Evolutionary conservation across 2,113 vertebrate species (phyloP).

Genomic region (Nesogale talazaci): DNA sequence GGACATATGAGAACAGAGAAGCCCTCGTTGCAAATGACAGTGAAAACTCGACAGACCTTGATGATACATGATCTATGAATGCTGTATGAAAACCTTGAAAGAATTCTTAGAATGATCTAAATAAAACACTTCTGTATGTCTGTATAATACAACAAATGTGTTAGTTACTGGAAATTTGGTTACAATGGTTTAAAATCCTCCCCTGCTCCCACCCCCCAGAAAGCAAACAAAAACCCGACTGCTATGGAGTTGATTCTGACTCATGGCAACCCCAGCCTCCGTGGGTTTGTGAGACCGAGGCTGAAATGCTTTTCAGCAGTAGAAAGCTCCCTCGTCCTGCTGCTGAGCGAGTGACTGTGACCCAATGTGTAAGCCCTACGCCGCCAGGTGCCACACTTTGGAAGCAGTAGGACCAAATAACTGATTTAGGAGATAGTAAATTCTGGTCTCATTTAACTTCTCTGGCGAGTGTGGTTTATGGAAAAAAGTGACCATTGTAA

Average conservation of each 20-base stretch:
- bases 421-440: not conserved
- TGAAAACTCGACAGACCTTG: slow-evolving; percentile 89
- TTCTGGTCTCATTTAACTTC: slow-evolving; percentile 30
- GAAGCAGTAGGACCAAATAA: slow-evolving; percentile 45
- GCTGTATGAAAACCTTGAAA: slow-evolving; percentile 53
- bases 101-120: slow-evolving; percentile 57
- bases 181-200: slow-evolving; percentile 27
- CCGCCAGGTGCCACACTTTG: too few species aligned
- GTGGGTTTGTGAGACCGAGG: too few species aligned
- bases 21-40: slow-evolving; percentile 95
- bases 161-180: slow-evolving; percentile 38
- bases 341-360: too few species aligned
- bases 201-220: too few species aligned
- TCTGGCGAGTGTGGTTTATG: slow-evolving; percentile 37
- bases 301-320: too few species aligned
- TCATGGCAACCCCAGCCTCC: too few species aligned
- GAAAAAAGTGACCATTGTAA: not conserved
- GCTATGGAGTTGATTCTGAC: too few species aligned
- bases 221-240: too few species aligned
- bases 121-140: slow-evolving; percentile 66
- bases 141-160: slow-evolving; percentile 50
- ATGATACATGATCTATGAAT: slow-evolving; percentile 89
- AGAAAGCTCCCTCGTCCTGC: too few species aligned
- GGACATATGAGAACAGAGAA: slow-evolving; percentile 99
- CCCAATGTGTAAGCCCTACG: too few species aligned